Evolutionary conservation across 2,113 vertebrate genomes (phyloP).

Genomic region (Elachura formosa): DNA sequence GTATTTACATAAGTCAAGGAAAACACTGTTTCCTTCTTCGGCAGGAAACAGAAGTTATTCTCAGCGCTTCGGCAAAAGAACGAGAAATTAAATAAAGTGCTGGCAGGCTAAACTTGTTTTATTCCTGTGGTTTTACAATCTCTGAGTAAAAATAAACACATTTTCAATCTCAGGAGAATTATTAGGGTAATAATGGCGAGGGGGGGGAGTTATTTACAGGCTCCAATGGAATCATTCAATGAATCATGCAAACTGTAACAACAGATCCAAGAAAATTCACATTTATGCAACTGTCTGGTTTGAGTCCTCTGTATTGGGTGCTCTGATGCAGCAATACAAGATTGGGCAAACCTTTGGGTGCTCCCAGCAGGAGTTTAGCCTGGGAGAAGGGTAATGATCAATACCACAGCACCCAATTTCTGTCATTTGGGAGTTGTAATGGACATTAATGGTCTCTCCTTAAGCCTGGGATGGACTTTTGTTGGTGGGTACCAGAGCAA

Average conservation of each 20-base stretch:
- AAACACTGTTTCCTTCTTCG: constrained; percentile 69
- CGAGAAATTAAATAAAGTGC: constrained; percentile 67
- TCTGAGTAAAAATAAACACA: constrained; percentile 73
- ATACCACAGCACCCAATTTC: not conserved
- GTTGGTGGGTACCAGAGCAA: not conserved
- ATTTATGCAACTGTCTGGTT: not conserved
- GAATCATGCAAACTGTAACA: not conserved
- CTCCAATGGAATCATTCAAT: not conserved
- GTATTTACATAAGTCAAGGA: constrained; percentile 74
- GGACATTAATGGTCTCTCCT: not conserved
- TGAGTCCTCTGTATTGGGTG: not conserved
- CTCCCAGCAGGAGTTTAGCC: not conserved
- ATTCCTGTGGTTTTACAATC: constrained; percentile 71
- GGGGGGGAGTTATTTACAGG: constrained; percentile 8
- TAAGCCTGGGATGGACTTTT: not conserved
- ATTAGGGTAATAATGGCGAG: constrained; percentile 51
- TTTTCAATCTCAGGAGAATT: constrained; percentile 62
- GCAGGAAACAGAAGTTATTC: constrained; percentile 76
- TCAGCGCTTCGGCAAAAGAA: constrained; percentile 50
- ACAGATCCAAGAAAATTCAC: not conserved
- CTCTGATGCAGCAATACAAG: not conserved
- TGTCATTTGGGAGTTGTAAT: not conserved
- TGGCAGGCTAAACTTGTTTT: constrained; percentile 53
- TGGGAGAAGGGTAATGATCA: not conserved
- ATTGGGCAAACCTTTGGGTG: not conserved